Evolutionary conservation across 2,797 vertebrate genomes (phyloP).

Genomic region (Poecilia picta): DNA sequence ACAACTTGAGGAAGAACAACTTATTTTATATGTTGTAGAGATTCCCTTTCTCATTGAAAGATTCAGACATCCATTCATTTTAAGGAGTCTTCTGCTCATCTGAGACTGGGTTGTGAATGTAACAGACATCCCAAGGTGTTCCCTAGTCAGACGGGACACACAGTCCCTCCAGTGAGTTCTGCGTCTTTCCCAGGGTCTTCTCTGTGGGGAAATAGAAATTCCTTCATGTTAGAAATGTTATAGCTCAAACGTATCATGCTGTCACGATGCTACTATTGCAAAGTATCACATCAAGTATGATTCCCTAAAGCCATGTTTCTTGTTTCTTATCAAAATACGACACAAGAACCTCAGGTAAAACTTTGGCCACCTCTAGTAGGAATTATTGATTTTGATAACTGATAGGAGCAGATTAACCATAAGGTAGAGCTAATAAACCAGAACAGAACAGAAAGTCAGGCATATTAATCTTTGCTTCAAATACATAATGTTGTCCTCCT

Average conservation of each 20-base stretch:
- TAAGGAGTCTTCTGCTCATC: background rate
- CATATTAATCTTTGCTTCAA: background rate
- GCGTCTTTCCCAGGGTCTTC: background rate
- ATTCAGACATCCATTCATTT: conserved; percentile 25
- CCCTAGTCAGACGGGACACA: background rate
- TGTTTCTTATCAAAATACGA: background rate
- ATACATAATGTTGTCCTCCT: background rate
- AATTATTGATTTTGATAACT: background rate
- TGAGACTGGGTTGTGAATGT: background rate
- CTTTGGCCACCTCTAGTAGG: background rate
- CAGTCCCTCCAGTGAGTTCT: background rate
- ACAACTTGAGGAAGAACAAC: background rate
- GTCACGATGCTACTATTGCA: background rate
- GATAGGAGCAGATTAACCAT: background rate
- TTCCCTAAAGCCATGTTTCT: background rate
- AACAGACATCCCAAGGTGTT: background rate
- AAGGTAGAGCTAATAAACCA: background rate
- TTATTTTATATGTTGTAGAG: background rate
- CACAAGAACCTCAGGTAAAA: background rate
- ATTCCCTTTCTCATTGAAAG: conserved; percentile 24
- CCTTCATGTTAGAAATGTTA: background rate
- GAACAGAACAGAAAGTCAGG: background rate
- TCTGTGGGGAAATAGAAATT: background rate
- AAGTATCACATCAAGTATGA: background rate
- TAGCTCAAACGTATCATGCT: background rate